phyloP scores from a whole-genome alignment of 2,797 vertebrate genomes.

The Adrianichthys oophorus region DNA sequence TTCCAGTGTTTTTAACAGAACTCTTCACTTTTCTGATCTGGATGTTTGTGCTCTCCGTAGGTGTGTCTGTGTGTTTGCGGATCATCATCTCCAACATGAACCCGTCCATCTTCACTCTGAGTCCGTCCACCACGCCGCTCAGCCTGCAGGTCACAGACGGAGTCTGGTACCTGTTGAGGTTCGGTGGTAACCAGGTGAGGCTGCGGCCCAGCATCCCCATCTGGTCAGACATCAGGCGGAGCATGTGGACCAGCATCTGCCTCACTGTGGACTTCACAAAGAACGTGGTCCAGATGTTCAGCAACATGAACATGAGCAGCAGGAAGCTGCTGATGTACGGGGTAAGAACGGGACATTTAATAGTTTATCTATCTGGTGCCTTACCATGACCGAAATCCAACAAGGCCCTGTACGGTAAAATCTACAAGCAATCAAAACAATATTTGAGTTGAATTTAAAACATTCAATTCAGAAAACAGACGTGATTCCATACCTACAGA shows the following conservation, averaged over 20 bases:
- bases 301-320: conserved; percentile 40
- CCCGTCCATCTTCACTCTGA: conserved; percentile 23
- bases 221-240: background rate
- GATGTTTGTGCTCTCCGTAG: conserved; percentile 17
- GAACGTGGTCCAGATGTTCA: conserved; percentile 51
- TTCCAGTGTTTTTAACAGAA: background rate
- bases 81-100: background rate
- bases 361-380: too few species aligned
- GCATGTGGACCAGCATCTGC: conserved; percentile 60
- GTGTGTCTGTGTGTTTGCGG: conserved; percentile 60
- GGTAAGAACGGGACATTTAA: conserved; percentile 32
- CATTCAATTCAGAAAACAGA: too few species aligned
- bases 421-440: too few species aligned
- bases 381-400: too few species aligned
- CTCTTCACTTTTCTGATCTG: background rate
- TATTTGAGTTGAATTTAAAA: too few species aligned
- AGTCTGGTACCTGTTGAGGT: fast-evolving
- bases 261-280: conserved; percentile 39
- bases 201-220: background rate
- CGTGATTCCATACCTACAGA: too few species aligned
- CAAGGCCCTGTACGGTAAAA: too few species aligned
- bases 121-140: conserved; percentile 14
- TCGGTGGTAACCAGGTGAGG: fast-evolving
- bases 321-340: conserved; percentile 12
- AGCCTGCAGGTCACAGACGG: fast-evolving